Conservation (phyloP, 2,797 vertebrate species). For the Cossypha polioptera region DNA sequence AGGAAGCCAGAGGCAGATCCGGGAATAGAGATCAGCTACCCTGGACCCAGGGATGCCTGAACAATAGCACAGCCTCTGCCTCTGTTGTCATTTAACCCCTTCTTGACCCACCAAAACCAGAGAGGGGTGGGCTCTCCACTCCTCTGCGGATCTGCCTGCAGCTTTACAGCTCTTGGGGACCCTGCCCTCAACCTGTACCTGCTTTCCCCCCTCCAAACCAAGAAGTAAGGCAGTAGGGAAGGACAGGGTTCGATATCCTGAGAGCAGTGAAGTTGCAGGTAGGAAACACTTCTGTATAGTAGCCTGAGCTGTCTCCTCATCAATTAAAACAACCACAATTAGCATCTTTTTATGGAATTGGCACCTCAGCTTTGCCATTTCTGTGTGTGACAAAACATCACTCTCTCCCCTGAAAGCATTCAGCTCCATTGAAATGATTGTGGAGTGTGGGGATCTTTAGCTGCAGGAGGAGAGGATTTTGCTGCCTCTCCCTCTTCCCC, state of each 20-base stretch:
- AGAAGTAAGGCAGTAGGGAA: background rate
- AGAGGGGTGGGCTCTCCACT: background rate
- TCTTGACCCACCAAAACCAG: background rate
- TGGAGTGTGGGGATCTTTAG: background rate
- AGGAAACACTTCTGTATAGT: background rate
- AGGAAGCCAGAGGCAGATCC: slow-evolving; percentile 65
- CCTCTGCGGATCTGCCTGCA: background rate
- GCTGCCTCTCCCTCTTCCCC: background rate
- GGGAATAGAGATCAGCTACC: slow-evolving; percentile 58
- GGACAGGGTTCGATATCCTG: background rate
- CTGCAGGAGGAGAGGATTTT: background rate
- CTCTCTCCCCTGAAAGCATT: background rate
- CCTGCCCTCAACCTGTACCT: background rate
- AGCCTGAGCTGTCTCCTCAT: background rate
- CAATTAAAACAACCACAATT: background rate
- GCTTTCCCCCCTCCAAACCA: background rate
- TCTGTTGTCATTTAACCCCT: slow-evolving; percentile 50
- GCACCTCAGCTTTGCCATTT: background rate
- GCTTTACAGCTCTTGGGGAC: background rate
- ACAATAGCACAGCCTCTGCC: slow-evolving; percentile 61
- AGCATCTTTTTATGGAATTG: background rate
- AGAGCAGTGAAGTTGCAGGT: background rate
- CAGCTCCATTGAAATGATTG: background rate
- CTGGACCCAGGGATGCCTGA: slow-evolving; percentile 50
- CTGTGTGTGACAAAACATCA: background rate